A percentile compares a stretch with the other conserved stretches of the same genome.
Evolutionary conservation across 2,113 vertebrate genomes (phyloP).

Genomic region (Canis aureus): DNA sequence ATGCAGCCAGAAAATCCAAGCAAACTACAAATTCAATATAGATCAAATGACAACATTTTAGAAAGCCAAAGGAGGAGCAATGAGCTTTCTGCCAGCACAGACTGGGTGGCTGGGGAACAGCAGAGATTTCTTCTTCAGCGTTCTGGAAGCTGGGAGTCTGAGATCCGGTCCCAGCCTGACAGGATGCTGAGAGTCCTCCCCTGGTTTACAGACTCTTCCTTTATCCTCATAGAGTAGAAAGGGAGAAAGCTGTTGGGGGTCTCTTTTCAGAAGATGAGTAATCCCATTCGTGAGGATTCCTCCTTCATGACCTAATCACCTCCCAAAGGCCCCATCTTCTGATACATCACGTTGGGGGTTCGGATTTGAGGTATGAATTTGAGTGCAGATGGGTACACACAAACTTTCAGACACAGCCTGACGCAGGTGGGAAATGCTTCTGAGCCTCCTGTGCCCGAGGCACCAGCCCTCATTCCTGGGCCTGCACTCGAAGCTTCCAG

Average conservation of each 20-base stretch:
- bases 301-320: background rate
- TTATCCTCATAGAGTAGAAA: background rate
- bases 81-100: background rate
- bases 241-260: background rate
- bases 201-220: background rate
- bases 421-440: background rate
- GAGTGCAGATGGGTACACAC: background rate
- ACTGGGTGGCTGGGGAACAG: background rate
- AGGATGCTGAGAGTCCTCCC: background rate
- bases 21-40: background rate
- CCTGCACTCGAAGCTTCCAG: accelerated
- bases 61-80: background rate
- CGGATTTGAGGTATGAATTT: background rate
- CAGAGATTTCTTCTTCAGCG: background rate
- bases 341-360: no score
- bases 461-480: background rate
- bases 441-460: accelerated
- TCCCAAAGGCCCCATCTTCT: background rate
- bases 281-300: background rate
- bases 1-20: background rate
- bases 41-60: background rate
- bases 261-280: background rate
- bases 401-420: background rate
- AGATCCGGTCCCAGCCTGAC: background rate
- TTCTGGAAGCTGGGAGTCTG: background rate